Percentiles rank a stretch among this genome's conserved stretches.
Conservation (phyloP, 2,113 vertebrate species). For the Ictalurus punctatus region DNA sequence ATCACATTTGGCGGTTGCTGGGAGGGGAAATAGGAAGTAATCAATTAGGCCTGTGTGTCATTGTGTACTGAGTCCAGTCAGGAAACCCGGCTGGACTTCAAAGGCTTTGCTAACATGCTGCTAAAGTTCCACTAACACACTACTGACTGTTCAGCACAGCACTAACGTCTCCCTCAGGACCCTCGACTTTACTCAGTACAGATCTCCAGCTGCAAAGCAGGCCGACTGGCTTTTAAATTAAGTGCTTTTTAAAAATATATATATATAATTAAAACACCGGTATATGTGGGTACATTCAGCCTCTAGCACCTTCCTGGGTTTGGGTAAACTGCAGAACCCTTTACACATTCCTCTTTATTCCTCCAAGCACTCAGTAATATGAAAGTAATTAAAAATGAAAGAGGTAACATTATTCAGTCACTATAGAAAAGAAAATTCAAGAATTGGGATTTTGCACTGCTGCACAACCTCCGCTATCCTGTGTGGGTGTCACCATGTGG, state of each 20-base stretch:
- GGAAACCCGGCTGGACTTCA: slow-evolving; percentile 26
- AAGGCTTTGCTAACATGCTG: slow-evolving; percentile 13
- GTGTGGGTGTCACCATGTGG: neutral
- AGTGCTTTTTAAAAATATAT: neutral
- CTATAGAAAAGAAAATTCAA: neutral
- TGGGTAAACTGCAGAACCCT: neutral
- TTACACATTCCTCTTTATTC: neutral
- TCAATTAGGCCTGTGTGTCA: neutral
- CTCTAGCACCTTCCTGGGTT: neutral
- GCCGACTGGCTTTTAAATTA: neutral
- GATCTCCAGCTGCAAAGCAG: neutral
- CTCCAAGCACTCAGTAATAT: neutral
- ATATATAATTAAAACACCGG: neutral
- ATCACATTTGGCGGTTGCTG: neutral
- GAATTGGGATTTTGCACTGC: neutral
- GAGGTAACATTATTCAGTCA: neutral
- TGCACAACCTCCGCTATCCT: no score
- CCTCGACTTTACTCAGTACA: neutral
- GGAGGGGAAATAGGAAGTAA: slow-evolving; percentile 1
- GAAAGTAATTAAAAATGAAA: neutral
- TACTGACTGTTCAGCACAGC: neutral
- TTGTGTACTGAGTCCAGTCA: slow-evolving; percentile 5
- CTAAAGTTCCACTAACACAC: neutral
- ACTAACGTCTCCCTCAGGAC: neutral
- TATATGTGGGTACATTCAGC: neutral